Conservation (phyloP, 1,140 invertebrate species). For the Drosophila sturtevanti region DNA sequence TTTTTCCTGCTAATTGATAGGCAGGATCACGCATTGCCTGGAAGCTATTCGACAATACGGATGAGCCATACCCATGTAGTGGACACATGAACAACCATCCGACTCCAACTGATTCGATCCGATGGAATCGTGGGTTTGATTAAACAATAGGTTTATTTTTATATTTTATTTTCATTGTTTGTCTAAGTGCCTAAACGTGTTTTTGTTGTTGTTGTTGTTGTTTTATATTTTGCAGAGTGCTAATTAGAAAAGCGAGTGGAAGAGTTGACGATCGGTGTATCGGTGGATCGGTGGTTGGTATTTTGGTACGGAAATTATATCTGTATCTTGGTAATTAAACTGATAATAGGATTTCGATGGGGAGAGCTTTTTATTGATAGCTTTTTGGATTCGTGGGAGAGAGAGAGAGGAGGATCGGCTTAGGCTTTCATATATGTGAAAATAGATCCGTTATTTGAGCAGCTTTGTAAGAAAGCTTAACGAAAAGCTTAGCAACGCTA, state of each 20-base stretch:
- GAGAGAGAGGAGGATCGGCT: not conserved
- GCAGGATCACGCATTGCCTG: constrained; percentile 4
- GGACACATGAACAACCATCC: constrained; percentile 37
- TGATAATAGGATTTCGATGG: constrained; percentile 2
- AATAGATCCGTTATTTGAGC: no score
- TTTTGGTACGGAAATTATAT: constrained; percentile 25
- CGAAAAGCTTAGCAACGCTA: not conserved
- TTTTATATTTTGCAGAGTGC: constrained; percentile 12
- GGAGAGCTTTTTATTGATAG: not conserved
- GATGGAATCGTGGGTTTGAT: constrained; percentile 9
- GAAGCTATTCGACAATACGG: not conserved
- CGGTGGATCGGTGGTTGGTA: not conserved
- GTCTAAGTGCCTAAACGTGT: constrained; percentile 41
- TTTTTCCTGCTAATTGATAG: not conserved
- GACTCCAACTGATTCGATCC: not conserved
- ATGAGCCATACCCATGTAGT: not conserved
- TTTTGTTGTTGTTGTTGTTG: constrained; percentile 6
- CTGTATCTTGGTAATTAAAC: constrained; percentile 27
- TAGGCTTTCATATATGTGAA: not conserved
- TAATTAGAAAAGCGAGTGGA: constrained; percentile 4
- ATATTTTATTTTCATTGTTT: constrained; percentile 27
- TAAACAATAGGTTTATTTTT: constrained; percentile 27
- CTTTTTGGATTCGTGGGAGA: not conserved
- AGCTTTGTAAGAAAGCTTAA: not conserved
- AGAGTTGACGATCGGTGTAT: not conserved